phyloP scores from a whole-genome alignment of 2,797 vertebrate species.

The Vipera ursinii region DNA sequence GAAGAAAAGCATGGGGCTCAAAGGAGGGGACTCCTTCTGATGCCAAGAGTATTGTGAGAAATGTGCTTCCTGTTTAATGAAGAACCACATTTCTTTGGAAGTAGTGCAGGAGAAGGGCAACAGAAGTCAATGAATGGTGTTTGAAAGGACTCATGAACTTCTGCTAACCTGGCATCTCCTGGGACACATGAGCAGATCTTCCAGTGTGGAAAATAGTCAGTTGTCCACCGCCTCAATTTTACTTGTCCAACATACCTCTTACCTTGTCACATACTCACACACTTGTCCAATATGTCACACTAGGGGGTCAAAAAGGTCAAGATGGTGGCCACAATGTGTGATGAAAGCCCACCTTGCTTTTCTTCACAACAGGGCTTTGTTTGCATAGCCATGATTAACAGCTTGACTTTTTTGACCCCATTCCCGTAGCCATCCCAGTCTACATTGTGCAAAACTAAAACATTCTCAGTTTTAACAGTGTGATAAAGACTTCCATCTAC shows the following conservation, averaged over 20 bases:
- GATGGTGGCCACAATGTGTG: not conserved
- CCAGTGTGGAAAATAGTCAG: not conserved
- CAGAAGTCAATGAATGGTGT: not conserved
- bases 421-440: not conserved
- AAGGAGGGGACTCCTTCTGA: not conserved
- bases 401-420: not conserved
- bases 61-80: not conserved
- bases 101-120: not conserved
- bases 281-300: slow-evolving; percentile 36
- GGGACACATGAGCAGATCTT: not conserved
- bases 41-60: not conserved
- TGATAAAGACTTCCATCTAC: not conserved
- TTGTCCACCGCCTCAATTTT: too few species aligned
- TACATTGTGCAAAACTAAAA: slow-evolving; percentile 22
- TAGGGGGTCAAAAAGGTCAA: not conserved
- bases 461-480: not conserved
- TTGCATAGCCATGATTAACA: not conserved
- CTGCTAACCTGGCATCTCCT: not conserved
- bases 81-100: not conserved
- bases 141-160: not conserved
- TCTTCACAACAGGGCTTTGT: not conserved
- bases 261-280: not conserved
- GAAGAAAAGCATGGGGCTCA: not conserved
- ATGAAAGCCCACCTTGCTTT: not conserved
- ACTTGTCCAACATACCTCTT: not conserved